Conservation (phyloP, 2,797 vertebrate species). For the Falco cherrug region DNA sequence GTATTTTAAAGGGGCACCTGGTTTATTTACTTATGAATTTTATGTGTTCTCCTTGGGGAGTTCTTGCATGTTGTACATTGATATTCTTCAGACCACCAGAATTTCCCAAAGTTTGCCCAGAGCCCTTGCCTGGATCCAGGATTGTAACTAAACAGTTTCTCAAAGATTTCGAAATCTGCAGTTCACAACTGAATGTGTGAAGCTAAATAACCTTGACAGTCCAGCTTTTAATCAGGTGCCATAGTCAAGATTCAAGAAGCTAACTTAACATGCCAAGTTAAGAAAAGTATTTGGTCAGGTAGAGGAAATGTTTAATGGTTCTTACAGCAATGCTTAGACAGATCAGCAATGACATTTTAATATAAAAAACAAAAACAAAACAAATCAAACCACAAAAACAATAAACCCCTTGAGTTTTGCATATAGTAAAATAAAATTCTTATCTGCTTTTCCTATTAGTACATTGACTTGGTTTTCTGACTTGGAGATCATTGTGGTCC, state of each 20-base stretch:
- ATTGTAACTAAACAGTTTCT: background rate
- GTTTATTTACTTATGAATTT: background rate
- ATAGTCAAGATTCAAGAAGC: background rate
- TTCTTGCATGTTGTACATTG: background rate
- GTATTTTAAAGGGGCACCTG: background rate
- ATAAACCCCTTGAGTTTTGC: background rate
- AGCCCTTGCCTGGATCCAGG: background rate
- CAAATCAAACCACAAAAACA: too few relatives aligned
- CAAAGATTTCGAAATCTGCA: background rate
- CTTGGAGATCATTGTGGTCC: accelerated
- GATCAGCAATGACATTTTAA: background rate
- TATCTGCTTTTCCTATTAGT: background rate
- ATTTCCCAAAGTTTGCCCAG: background rate
- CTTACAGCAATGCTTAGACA: background rate
- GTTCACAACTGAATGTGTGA: background rate
- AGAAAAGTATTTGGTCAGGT: background rate
- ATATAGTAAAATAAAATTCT: background rate
- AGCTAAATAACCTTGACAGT: accelerated
- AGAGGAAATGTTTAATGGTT: background rate
- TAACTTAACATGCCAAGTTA: background rate
- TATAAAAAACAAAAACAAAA: background rate
- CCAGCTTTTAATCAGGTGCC: background rate
- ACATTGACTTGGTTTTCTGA: background rate
- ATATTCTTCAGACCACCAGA: background rate
- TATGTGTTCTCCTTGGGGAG: background rate